phyloP scores from a whole-genome alignment of 1,140 invertebrate genomes.

The Musca domestica region DNA sequence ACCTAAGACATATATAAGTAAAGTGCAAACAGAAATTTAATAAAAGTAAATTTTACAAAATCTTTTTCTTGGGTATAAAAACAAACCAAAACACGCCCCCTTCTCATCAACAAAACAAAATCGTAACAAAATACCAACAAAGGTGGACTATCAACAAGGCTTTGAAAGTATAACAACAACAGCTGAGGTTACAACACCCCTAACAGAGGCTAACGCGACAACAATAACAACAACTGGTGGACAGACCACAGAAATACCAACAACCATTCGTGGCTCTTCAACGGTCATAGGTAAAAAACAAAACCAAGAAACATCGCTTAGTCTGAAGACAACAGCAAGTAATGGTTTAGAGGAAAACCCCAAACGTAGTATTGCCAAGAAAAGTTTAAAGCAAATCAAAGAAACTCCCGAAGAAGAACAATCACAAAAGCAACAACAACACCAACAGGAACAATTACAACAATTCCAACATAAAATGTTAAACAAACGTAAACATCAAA shows the following conservation, averaged over 20 bases:
- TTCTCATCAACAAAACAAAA: not conserved
- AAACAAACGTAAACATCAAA: slow-evolving; percentile 24
- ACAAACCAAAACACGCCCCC: not conserved
- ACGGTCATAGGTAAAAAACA: no score
- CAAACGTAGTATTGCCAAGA: not conserved
- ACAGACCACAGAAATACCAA: not conserved
- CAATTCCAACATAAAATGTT: not conserved
- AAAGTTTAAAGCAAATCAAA: not conserved
- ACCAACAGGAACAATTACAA: slow-evolving; percentile 12
- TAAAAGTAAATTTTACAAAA: not conserved
- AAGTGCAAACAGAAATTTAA: not conserved
- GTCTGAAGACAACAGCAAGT: not conserved
- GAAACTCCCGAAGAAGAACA: not conserved
- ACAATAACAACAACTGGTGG: not conserved
- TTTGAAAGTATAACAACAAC: slow-evolving; percentile 7
- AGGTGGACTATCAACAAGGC: slow-evolving; percentile 16
- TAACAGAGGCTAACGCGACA: not conserved
- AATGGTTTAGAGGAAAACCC: not conserved
- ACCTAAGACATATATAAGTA: not conserved
- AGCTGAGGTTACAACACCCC: not conserved
- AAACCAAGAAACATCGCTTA: no score
- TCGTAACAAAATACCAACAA: not conserved
- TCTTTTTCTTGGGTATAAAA: slow-evolving; percentile 16
- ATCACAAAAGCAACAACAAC: slow-evolving; percentile 17
- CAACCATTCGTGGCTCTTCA: not conserved